Percentiles rank a stretch among this genome's conserved stretches.
These are phyloP conservation scores for Cololabis saira DNA, from an alignment of 2,113 vertebrate species.

Conservation along the genomic window DNA sequence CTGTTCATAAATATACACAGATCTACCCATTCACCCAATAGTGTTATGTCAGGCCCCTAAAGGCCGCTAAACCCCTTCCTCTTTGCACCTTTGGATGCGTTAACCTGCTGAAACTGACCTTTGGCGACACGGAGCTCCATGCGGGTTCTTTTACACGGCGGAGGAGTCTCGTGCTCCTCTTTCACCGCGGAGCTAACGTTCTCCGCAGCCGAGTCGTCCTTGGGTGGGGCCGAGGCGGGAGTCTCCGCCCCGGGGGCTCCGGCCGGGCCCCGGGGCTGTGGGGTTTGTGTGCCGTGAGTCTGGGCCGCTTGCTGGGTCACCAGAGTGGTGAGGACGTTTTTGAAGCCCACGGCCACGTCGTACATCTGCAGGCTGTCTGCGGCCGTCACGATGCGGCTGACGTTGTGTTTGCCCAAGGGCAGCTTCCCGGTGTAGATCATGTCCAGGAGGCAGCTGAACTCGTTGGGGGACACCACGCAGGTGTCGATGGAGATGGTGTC, in stretches of 20 bases:
- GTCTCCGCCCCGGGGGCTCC: slow-evolving; percentile 10
- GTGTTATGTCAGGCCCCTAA: too few relatives aligned
- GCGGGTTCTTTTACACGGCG: slow-evolving; percentile 33
- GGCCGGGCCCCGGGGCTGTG: neutral
- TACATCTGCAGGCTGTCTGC: slow-evolving; percentile 94
- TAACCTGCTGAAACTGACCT: slow-evolving; percentile 38
- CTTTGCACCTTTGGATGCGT: neutral
- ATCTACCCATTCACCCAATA: too few relatives aligned
- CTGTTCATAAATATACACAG: too few relatives aligned
- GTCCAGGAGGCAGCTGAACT: slow-evolving; percentile 88
- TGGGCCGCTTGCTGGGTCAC: slow-evolving; percentile 60
- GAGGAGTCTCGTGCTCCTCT: slow-evolving; percentile 2
- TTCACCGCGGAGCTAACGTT: neutral
- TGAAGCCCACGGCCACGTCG: slow-evolving; percentile 90
- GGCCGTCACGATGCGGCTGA: slow-evolving; percentile 84
- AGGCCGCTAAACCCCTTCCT: too few relatives aligned
- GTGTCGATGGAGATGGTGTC: slow-evolving; percentile 88
- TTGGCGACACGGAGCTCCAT: slow-evolving; percentile 14
- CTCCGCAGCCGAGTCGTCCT: neutral
- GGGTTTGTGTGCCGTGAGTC: neutral
- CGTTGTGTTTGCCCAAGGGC: slow-evolving; percentile 87
- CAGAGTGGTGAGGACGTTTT: slow-evolving; percentile 85
- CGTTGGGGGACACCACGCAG: slow-evolving; percentile 84
- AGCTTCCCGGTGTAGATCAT: slow-evolving; percentile 89
- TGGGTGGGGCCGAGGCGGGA: neutral